Evolutionary conservation across 2,113 vertebrate species (phyloP).

Genomic region (Amphiprion ocellaris): DNA sequence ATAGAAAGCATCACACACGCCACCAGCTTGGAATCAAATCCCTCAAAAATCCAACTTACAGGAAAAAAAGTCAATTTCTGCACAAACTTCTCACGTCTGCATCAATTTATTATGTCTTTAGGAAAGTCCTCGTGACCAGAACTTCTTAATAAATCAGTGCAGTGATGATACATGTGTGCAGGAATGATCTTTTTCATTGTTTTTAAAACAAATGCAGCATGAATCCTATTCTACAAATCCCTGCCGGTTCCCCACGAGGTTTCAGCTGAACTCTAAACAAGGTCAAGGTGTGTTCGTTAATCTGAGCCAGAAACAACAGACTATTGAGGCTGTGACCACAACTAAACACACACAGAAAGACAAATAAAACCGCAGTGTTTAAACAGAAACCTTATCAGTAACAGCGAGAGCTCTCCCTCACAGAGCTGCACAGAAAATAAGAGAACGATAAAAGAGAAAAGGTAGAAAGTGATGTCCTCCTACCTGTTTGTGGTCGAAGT

Average conservation of each 20-base stretch:
- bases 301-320: slow-evolving; percentile 23
- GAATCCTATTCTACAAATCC: slow-evolving; percentile 12
- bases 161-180: too few species aligned
- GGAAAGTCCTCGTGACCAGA: too few species aligned
- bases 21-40: too few species aligned
- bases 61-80: too few species aligned
- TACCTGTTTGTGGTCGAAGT: slow-evolving; percentile 95
- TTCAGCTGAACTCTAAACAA: slow-evolving; percentile 8
- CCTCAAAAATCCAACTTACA: too few species aligned
- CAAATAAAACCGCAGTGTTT: slow-evolving; percentile 51
- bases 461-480: slow-evolving; percentile 11
- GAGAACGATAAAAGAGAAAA: neutral
- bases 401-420: slow-evolving; percentile 19
- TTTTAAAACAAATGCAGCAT: slow-evolving; percentile 35
- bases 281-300: slow-evolving; percentile 28
- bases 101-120: too few species aligned
- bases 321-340: slow-evolving; percentile 15
- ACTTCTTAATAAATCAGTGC: too few species aligned
- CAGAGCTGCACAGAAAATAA: neutral
- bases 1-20: too few species aligned
- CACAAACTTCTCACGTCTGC: too few species aligned
- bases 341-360: slow-evolving; percentile 29
- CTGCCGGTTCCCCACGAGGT: slow-evolving; percentile 10
- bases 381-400: slow-evolving; percentile 39
- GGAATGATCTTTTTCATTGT: neutral